Conservation (phyloP, 2,113 vertebrate species). For the Alexandromys fortis region DNA sequence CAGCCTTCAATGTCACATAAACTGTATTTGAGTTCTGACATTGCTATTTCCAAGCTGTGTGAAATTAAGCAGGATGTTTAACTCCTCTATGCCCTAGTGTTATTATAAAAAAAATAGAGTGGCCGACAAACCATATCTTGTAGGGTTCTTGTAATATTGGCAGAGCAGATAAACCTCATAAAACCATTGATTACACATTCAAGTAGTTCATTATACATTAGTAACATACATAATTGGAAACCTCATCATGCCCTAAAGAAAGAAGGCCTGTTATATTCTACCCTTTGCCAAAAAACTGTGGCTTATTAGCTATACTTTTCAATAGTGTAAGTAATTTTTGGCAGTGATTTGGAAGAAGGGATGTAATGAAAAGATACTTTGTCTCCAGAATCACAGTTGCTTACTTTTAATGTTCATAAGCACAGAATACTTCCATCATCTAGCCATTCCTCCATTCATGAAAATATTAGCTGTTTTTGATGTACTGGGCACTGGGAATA, state of each 20-base stretch:
- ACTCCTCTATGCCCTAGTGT: neutral
- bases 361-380: conserved; percentile 10
- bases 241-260: neutral
- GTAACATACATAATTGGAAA: conserved; percentile 14
- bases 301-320: conserved; percentile 31
- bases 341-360: conserved; percentile 45
- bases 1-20: neutral
- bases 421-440: neutral
- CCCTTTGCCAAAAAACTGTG: neutral
- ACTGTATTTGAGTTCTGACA: neutral
- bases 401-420: neutral
- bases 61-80: conserved; percentile 24
- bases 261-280: neutral
- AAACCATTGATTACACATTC: conserved; percentile 6
- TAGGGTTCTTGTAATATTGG: conserved; percentile 32
- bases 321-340: conserved; percentile 12
- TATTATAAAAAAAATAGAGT: conserved; percentile 22
- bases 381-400: conserved; percentile 21
- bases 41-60: neutral
- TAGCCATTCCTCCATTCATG: neutral
- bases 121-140: neutral
- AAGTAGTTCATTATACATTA: neutral
- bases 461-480: conserved; percentile 11
- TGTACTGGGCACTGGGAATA: neutral
- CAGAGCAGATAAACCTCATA: neutral